Evolutionary conservation across 2,888 invertebrate genomes (phyloP), one percentile per base, ranked within the genome.

Genomic region (Perizoma affinitatum): DNA sequence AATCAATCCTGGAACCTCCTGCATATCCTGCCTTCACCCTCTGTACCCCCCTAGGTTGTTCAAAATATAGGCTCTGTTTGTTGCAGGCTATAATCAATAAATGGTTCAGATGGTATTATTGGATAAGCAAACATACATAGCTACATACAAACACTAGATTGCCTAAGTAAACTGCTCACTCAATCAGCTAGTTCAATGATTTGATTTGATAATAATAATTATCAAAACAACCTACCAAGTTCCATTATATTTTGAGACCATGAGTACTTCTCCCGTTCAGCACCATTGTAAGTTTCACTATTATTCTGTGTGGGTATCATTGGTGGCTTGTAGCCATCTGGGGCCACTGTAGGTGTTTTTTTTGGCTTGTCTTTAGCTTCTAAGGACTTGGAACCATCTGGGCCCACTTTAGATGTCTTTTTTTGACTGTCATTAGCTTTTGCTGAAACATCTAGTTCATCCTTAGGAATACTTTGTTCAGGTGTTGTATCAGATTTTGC

Each of bases 231-330:
- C 49, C 4, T 79, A 93, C 93, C 93, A 50, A 97, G 75, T 76
- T 98, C 98, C 68, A 87, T 93, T 43, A 97, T 96, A 52, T 94
- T 95, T 84, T 98, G 98, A 0, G 97, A 95, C 98, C 98, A 98
- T 44, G 94, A 93, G 83, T 97, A 98, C 44, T 93, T 93, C 0
- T 96, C 95, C 74, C 94, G 94, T 1, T 93, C 88, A 2, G 96
- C 96, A 9, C 98, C 98, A 86, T 98, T 98, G 74, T 97, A 97
- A 42, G 93, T 88, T 66, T 95, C 94, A 69, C 88, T 89, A 55
- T 88, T 88, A 67, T 80, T 87, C 57, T 90, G 90, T 48, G 73
- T 75, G 0, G 86, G 88, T 67, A 90, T 83, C 0, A 82, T 61
- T n/a, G 91, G 91, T 5, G 90, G 88, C 46, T 76, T 73, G 69